Evolutionary conservation across 2,888 invertebrate species (phyloP).

Genomic region (Sinotaia quadrata): DNA sequence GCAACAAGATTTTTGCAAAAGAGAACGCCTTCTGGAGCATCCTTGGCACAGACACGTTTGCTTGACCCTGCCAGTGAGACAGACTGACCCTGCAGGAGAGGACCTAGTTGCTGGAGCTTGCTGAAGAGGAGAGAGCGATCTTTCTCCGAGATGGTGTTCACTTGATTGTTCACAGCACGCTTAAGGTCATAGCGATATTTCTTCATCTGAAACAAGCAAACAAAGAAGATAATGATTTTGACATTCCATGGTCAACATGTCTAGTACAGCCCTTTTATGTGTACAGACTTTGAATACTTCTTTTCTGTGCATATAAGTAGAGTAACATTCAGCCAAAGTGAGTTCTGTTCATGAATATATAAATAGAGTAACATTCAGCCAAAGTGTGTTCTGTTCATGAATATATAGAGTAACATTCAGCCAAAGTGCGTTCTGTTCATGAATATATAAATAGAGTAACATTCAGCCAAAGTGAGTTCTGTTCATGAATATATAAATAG

Average conservation of each 20-base stretch:
- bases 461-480: too few species aligned
- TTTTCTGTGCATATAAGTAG: not conserved
- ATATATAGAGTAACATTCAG: not conserved
- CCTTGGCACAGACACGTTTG: conserved; percentile 77
- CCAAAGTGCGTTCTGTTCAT: too few species aligned
- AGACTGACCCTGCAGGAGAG: conserved; percentile 81
- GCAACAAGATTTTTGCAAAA: conserved; percentile 82
- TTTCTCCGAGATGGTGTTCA: conserved; percentile 87
- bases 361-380: not conserved
- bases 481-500: too few species aligned
- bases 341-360: too few species aligned
- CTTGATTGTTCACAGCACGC: conserved; percentile 88
- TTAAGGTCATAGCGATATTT: conserved; percentile 83
- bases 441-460: too few species aligned
- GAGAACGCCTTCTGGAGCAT: conserved; percentile 82
- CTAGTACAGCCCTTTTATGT: too few species aligned
- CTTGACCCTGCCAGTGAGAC: conserved; percentile 79
- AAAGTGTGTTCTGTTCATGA: too few species aligned
- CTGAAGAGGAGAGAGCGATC: conserved; percentile 82
- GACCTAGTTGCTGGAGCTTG: conserved; percentile 83
- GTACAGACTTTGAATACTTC: too few species aligned
- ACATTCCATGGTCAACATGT: too few species aligned
- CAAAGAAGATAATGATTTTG: not conserved
- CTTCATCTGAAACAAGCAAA: conserved; percentile 74
- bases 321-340: not conserved